Conservation (phyloP, 2,797 vertebrate genomes). For the Poeciliopsis turneri region DNA sequence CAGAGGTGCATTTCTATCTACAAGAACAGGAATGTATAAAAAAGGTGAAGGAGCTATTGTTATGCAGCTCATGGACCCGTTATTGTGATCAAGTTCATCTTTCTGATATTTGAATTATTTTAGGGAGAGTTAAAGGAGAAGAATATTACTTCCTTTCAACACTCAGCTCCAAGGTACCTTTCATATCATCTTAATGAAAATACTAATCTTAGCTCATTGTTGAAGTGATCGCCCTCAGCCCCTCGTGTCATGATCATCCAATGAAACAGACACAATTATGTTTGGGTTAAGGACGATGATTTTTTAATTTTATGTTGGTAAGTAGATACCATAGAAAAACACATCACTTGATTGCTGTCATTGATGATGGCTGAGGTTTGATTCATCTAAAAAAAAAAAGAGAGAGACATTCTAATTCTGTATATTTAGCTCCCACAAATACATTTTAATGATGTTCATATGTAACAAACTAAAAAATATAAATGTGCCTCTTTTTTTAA, state of each 20-base stretch:
- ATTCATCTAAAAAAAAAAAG: neutral
- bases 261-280: neutral
- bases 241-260: neutral
- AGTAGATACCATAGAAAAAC: neutral
- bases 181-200: constrained; percentile 44
- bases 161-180: constrained; percentile 19
- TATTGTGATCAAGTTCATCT: constrained; percentile 66
- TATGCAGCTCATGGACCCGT: constrained; percentile 65
- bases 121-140: constrained; percentile 17
- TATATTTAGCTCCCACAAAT: neutral
- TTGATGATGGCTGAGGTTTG: neutral
- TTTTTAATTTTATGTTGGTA: neutral
- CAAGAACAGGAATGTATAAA: constrained; percentile 41
- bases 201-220: constrained; percentile 34
- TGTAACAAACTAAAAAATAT: neutral
- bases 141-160: constrained; percentile 22
- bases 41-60: constrained; percentile 59
- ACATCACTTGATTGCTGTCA: neutral
- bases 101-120: constrained; percentile 56
- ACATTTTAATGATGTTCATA: neutral
- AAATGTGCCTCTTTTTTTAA: neutral
- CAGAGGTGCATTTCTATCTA: constrained; percentile 48
- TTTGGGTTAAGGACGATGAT: neutral
- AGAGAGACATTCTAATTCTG: neutral
- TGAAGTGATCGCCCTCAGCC: constrained; percentile 8